Evolutionary conservation across 2,888 invertebrate genomes (phyloP), one percentile per base, ranked within the genome.

Genomic region (Stramonita haemastoma): DNA sequence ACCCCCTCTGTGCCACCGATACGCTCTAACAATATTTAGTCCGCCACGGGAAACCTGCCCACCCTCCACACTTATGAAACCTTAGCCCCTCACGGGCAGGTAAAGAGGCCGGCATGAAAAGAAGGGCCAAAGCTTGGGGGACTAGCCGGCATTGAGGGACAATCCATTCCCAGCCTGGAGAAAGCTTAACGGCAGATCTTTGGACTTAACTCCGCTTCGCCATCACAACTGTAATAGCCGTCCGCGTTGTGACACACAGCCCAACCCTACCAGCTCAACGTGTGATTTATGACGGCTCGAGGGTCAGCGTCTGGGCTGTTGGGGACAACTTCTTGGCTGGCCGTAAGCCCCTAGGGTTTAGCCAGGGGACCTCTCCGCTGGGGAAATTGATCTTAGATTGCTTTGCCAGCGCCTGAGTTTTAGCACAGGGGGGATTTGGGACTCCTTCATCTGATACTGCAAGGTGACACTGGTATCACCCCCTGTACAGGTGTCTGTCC

Each of bases 301-400:
- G 13, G 17, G 26, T 36, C 22, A 83, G 26, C 81, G 22, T 46
- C 15, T n/a, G n/a, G 46, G 22, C 15, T 19, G 26, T 15, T 22
- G 11, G 19, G 11, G 8, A 29, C 17, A 34, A 29, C 34, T 66
- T 66, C 19, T 15, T 26, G 34, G 66, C 60, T n/a, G 60, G 22
- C 34, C 0, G 66, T 86, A 86, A 86, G 60, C 86, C 34, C 60
- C 60, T 34, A 22, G 87, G 87, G 73, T 73, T 87, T 73, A 29
- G 17, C 8, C n/a, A 36, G 2, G 73, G 87, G 73, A 46, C 34
- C 73, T 36, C 73, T 26, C 81, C 36, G 81, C 22, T 26, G 11
- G 36, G n/a, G 29, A n/a, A 87, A 87, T 66, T 73, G 87, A 87
- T 87, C 87, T 73, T 36, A 87, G 87, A 87, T 87, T 87, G 87